Percentiles rank a stretch among this genome's conserved stretches.
These are phyloP conservation scores for Leucophenga maculata DNA, from an alignment of 2,888 invertebrate species.

Conservation along the genomic window DNA sequence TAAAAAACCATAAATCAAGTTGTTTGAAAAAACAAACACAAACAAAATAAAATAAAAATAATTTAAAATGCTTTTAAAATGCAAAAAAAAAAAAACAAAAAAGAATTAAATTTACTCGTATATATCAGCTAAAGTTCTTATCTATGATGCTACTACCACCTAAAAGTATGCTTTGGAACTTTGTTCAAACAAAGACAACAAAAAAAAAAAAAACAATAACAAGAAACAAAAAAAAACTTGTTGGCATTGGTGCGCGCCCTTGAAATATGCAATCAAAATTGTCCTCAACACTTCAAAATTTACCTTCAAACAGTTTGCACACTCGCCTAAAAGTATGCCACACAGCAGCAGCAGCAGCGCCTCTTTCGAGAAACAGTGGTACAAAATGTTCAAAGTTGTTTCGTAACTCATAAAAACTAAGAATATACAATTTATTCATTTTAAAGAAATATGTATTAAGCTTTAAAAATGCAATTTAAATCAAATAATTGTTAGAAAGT, in stretches of 20 bases:
- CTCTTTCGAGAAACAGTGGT: too few species aligned
- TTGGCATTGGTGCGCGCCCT: constrained; percentile 23
- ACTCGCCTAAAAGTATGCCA: constrained; percentile 9
- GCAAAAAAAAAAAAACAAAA: not conserved
- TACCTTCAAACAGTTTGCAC: constrained; percentile 5
- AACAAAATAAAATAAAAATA: not conserved
- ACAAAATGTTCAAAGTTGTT: too few species aligned
- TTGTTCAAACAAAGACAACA: not conserved
- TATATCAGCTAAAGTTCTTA: too few species aligned
- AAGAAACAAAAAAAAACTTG: not conserved
- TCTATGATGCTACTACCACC: constrained; percentile 5
- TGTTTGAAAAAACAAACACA: not conserved
- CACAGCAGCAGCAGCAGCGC: not conserved
- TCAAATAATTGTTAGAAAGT: too few species aligned
- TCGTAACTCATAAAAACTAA: too few species aligned
- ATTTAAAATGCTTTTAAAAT: constrained; percentile 2
- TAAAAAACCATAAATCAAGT: not conserved
- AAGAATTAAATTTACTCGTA: too few species aligned
- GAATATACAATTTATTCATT: too few species aligned
- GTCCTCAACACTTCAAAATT: constrained; percentile 18
- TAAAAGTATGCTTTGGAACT: constrained; percentile 14
- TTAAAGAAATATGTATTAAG: too few species aligned
- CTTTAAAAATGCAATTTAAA: too few species aligned
- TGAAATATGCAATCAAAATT: constrained; percentile 25
- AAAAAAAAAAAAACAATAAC: not conserved